phyloP scores from a whole-genome alignment of 2,113 vertebrate genomes.

The Pavo muticus region DNA sequence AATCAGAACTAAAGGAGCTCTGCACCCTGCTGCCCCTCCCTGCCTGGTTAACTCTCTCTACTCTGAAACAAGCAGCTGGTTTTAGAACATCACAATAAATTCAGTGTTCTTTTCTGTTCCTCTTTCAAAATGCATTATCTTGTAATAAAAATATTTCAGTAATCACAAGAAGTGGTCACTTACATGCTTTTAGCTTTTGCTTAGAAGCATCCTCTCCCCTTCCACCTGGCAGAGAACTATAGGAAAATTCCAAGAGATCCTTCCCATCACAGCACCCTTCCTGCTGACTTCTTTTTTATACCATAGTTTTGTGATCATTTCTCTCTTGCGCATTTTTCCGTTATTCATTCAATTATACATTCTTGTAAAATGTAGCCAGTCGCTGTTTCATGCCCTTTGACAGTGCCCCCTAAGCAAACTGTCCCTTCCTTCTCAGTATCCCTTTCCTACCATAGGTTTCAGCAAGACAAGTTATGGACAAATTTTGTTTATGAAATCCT shows the following conservation, averaged over 20 bases:
- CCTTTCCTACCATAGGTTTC: background rate
- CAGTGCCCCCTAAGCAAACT: background rate
- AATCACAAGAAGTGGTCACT: background rate
- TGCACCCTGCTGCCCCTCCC: background rate
- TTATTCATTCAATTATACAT: background rate
- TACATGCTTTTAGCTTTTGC: background rate
- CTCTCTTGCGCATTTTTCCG: background rate
- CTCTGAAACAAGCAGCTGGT: background rate
- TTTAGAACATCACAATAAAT: background rate
- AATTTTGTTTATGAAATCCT: background rate
- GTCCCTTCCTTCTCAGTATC: background rate
- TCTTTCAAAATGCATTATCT: background rate
- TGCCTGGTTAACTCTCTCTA: background rate
- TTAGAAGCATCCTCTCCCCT: background rate
- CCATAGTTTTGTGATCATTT: background rate
- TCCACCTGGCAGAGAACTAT: background rate
- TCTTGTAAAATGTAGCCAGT: background rate
- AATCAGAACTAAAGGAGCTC: background rate
- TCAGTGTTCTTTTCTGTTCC: background rate
- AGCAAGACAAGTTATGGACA: background rate
- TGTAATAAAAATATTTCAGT: background rate
- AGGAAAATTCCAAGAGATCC: background rate
- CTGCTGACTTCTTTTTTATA: background rate
- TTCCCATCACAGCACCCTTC: background rate
- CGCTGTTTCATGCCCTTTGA: background rate